Base-by-base conservation (phyloP, 2,113 vertebrate species). In the Chauna torquata region DNA sequence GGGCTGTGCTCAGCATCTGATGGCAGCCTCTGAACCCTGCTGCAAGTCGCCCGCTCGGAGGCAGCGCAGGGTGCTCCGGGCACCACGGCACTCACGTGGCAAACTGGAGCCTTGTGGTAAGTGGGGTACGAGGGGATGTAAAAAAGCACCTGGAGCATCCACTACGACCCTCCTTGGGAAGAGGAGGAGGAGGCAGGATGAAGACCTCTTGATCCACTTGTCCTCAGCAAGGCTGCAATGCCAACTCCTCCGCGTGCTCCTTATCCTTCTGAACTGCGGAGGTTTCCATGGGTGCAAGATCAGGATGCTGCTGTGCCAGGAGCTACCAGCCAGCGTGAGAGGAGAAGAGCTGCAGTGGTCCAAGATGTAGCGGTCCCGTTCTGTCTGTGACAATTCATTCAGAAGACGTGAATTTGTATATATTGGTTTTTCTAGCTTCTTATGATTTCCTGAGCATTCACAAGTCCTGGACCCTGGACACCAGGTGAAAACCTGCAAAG, bases 171-270 rank as follows among this genome's bases (percentile, higher is more conserved):
- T 52, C 36, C 28, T 32, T 8, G 0, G 6, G 18, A 62, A 77
- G 27, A 68, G 66, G 32, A 47, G 57, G 40, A 59, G 52, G 49
- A 32, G 65, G 42, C 8, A 34, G 50, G 83, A 34, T 13, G 78
- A 52, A 22, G 55, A 30, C 7, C 36, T 69, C 7, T 1, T 5
- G 18, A n/a, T 25, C 10, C 3, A 0, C 5, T 3, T 11, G 16
- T 16, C 44, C 84, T 59, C 69, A 47, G 44, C 65, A 23, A 32
- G 25, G 3, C 52, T 8, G 62, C 0, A 0, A 36, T 52, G 25
- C 72, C 71, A 1, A 2, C 1, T 18, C 69, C 52, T 49, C 22
- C 1, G 0, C 1, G 1, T 1, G 0, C 52, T 40, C 55, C 88
- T 45, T 34, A 22, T 77, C 2, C 14, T 49, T 32, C 23, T 2